These are phyloP conservation scores for Nowickia ferox DNA, from an alignment of 2,888 invertebrate genomes.

Conservation along the genomic window DNA sequence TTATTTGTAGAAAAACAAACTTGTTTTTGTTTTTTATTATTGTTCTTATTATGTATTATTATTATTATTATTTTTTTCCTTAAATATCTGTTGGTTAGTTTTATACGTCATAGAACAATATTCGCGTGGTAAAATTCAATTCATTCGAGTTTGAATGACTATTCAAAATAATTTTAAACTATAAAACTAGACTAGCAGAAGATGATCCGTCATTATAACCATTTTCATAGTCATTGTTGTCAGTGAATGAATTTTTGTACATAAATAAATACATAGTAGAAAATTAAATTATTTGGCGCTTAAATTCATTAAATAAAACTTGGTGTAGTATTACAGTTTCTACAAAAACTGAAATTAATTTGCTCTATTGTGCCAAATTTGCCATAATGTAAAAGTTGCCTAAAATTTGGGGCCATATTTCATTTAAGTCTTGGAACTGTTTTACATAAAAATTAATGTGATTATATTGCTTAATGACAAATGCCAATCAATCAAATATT, in stretches of 20 bases:
- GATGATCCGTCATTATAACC: conserved; percentile 61
- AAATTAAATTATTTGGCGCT: conserved; percentile 40
- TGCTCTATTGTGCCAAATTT: too few species aligned
- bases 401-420: too few species aligned
- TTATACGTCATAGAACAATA: conserved; percentile 22
- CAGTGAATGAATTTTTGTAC: conserved; percentile 39
- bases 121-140: conserved; percentile 40
- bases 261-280: background rate
- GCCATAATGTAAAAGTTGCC: background rate
- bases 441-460: too few species aligned
- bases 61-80: background rate
- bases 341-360: background rate
- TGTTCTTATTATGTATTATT: conserved; percentile 9
- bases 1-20: background rate
- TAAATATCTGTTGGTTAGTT: background rate
- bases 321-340: background rate
- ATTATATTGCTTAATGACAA: too few species aligned
- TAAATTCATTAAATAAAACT: conserved; percentile 38
- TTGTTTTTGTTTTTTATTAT: conserved; percentile 26
- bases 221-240: conserved; percentile 43
- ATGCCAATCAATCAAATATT: too few species aligned
- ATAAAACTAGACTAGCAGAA: conserved; percentile 43
- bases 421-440: too few species aligned
- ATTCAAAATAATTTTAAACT: conserved; percentile 56
- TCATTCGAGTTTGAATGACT: conserved; percentile 55